A percentile compares a stretch with the other conserved stretches of the same genome.
phyloP scores from a whole-genome alignment of 1,140 invertebrate species.

The Drosophila bocqueti region DNA sequence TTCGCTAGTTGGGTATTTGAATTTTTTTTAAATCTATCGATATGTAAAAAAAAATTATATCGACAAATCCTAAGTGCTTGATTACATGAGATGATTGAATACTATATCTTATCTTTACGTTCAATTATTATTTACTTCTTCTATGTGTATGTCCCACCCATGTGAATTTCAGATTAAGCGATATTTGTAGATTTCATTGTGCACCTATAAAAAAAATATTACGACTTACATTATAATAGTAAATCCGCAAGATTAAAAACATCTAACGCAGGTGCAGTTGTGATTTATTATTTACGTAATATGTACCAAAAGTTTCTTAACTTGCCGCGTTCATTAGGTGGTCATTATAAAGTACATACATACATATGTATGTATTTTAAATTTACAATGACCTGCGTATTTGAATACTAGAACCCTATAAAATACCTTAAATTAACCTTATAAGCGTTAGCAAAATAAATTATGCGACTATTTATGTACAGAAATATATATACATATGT shows the following conservation, averaged over 20 bases:
- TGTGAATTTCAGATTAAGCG: conserved; percentile 3
- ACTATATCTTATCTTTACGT: not conserved
- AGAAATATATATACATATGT: too few species aligned
- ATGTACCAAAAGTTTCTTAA: not conserved
- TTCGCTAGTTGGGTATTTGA: not conserved
- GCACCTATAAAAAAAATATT: not conserved
- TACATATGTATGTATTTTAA: not conserved
- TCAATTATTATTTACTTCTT: not conserved
- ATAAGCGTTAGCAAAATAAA: not conserved
- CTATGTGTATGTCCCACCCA: not conserved
- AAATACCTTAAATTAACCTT: not conserved
- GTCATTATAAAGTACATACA: not conserved
- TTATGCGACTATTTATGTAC: too few species aligned
- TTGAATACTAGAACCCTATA: not conserved
- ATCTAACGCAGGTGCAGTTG: conserved; percentile 10
- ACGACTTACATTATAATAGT: not conserved
- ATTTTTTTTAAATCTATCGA: not conserved
- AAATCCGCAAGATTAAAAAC: not conserved
- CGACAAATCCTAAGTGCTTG: conserved; percentile 8
- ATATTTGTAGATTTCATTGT: not conserved
- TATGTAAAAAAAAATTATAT: not conserved
- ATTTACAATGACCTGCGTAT: not conserved
- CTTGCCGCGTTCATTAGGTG: not conserved
- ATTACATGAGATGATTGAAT: not conserved
- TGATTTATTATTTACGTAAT: not conserved